Evolutionary conservation across 2,113 vertebrate species (phyloP).

Genomic region (Miniopterus natalensis): DNA sequence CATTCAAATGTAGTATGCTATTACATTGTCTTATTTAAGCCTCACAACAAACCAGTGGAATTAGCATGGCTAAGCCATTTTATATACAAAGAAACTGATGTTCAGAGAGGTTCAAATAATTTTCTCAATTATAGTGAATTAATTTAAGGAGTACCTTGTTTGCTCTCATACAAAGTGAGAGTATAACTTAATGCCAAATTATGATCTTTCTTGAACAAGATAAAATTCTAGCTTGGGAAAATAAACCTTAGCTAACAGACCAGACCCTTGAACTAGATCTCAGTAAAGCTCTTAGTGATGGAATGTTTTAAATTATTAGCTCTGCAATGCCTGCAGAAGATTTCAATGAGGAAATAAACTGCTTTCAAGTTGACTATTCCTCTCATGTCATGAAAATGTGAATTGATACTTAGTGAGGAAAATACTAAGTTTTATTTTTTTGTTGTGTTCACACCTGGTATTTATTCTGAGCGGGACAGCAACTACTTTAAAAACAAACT

Average conservation of each 20-base stretch:
- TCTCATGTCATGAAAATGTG: conserved; percentile 67
- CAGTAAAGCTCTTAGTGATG: conserved; percentile 21
- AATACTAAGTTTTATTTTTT: conserved; percentile 62
- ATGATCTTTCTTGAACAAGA: background rate
- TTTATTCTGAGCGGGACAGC: conserved; percentile 76
- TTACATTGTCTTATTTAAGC: background rate
- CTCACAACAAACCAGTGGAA: background rate
- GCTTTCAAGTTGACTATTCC: conserved; percentile 54
- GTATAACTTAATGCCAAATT: background rate
- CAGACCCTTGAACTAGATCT: background rate
- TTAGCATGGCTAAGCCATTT: background rate
- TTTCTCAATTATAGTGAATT: conserved; percentile 12
- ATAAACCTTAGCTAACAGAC: background rate
- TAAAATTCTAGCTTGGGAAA: background rate
- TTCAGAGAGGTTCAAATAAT: background rate
- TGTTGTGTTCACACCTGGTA: conserved; percentile 71
- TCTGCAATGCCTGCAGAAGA: background rate
- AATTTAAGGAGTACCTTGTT: background rate
- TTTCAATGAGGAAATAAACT: conserved; percentile 60
- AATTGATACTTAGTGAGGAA: conserved; percentile 45
- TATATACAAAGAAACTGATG: background rate
- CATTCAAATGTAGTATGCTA: background rate
- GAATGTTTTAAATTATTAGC: conserved; percentile 58
- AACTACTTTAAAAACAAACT: conserved; percentile 42
- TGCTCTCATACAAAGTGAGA: background rate